phyloP scores from a whole-genome alignment of 2,888 invertebrate genomes.

The Xylocampa areola region DNA sequence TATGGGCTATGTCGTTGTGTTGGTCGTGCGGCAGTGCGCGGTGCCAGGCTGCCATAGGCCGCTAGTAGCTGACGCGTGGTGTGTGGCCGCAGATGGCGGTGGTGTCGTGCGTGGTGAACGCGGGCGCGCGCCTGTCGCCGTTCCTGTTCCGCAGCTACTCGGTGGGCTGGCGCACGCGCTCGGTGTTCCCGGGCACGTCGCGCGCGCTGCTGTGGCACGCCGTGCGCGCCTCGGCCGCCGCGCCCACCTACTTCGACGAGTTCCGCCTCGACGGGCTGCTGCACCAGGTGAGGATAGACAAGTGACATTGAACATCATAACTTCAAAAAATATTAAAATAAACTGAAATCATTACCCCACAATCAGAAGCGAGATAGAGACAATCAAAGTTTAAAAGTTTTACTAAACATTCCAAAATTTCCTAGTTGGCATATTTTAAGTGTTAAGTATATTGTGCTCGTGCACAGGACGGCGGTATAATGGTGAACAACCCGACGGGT shows the following conservation, averaged over 20 bases:
- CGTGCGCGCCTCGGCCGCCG: constrained; percentile 96
- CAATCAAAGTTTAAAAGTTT: too few species aligned
- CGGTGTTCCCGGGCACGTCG: constrained; percentile 93
- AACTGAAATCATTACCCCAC: too few species aligned
- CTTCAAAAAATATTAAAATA: too few species aligned
- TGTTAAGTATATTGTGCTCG: not conserved
- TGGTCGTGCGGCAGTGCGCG: too few species aligned
- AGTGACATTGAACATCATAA: too few species aligned
- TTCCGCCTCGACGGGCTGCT: constrained; percentile 92
- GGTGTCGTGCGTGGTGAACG: constrained; percentile 94
- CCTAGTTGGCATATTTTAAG: too few species aligned
- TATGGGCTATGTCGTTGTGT: constrained; percentile 1
- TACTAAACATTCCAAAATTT: too few species aligned
- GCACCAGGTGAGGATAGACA: constrained; percentile 88
- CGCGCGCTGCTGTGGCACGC: constrained; percentile 94
- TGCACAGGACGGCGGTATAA: constrained; percentile 93
- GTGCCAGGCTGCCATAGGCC: too few species aligned
- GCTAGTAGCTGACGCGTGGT: too few species aligned
- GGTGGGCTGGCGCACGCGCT: constrained; percentile 91
- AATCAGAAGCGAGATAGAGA: too few species aligned
- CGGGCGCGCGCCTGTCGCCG: constrained; percentile 91
- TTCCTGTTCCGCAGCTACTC: constrained; percentile 96
- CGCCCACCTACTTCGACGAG: constrained; percentile 97
- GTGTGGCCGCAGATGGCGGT: constrained; percentile 91
- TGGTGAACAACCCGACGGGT: constrained; percentile 96